These are phyloP conservation scores for Lycophotia porphyrea DNA, from an alignment of 2,888 invertebrate genomes.

Conservation along the genomic window DNA sequence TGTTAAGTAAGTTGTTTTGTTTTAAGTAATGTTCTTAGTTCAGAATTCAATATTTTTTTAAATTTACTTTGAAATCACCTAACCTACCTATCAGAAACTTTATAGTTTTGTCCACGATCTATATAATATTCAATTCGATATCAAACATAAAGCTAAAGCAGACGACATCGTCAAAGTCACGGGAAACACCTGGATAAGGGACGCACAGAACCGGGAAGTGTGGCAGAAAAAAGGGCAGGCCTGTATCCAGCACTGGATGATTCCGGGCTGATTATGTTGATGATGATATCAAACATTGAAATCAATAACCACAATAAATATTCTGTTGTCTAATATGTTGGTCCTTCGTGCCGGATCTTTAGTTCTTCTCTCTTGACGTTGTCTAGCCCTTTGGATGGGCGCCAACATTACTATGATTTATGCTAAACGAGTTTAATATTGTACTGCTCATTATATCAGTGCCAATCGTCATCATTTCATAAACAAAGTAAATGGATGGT, in stretches of 20 bases:
- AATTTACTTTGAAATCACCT: neutral
- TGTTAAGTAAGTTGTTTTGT: constrained; percentile 12
- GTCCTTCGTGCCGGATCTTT: neutral
- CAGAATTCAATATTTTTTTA: constrained; percentile 3
- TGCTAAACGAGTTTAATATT: neutral
- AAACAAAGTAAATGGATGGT: too few relatives aligned
- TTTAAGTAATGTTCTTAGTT: constrained; percentile 18
- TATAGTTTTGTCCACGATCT: neutral
- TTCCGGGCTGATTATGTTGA: too few relatives aligned
- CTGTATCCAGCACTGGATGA: too few relatives aligned
- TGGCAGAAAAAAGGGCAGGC: too few relatives aligned
- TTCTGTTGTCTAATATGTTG: neutral
- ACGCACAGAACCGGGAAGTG: too few relatives aligned
- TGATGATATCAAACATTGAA: neutral
- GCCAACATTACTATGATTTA: neutral
- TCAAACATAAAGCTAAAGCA: too few relatives aligned
- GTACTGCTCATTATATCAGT: too few relatives aligned
- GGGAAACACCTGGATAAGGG: too few relatives aligned
- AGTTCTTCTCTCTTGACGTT: neutral
- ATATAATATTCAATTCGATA: neutral
- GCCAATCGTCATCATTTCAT: too few relatives aligned
- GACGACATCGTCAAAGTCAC: too few relatives aligned
- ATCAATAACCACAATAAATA: neutral
- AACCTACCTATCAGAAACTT: neutral
- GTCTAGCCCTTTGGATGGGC: neutral